Evolutionary conservation across 1,140 invertebrate species (phyloP).

Genomic region (Luehdorfia chinensis): DNA sequence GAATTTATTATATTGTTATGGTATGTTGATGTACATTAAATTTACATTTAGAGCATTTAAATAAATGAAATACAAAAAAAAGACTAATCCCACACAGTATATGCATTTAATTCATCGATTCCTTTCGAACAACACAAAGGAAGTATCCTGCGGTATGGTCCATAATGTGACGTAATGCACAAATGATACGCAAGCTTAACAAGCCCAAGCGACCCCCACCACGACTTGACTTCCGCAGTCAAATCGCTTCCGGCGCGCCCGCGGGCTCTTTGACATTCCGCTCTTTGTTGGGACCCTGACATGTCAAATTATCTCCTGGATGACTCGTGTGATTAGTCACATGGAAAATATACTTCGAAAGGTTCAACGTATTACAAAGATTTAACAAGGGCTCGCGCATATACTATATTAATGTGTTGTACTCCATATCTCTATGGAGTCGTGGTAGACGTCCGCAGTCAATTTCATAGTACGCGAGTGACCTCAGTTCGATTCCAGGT

Average conservation of each 20-base stretch:
- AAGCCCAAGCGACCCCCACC: slow-evolving; percentile 24
- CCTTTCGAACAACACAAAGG: too few relatives aligned
- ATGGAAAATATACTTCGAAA: slow-evolving; percentile 33
- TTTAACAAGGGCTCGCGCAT: neutral
- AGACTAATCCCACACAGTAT: too few relatives aligned
- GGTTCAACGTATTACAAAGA: neutral
- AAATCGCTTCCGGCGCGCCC: slow-evolving; percentile 64
- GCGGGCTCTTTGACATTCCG: slow-evolving; percentile 54
- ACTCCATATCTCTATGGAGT: too few relatives aligned
- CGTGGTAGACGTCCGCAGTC: too few relatives aligned
- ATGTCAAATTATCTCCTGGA: slow-evolving; percentile 48
- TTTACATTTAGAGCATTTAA: too few relatives aligned
- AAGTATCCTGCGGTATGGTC: neutral
- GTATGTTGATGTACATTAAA: too few relatives aligned
- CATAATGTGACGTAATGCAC: slow-evolving; percentile 1
- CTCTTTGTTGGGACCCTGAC: slow-evolving; percentile 52
- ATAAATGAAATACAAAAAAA: too few relatives aligned
- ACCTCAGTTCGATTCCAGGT: too few relatives aligned
- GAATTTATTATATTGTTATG: too few relatives aligned
- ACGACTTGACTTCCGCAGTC: slow-evolving; percentile 63
- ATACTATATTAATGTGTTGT: too few relatives aligned
- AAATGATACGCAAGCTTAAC: slow-evolving; percentile 14
- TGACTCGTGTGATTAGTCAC: slow-evolving; percentile 45
- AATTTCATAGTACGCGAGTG: too few relatives aligned
- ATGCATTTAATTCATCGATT: too few relatives aligned